Evolutionary conservation across 2,888 invertebrate species (phyloP).

Genomic region (Drosophila flavopinicola): DNA sequence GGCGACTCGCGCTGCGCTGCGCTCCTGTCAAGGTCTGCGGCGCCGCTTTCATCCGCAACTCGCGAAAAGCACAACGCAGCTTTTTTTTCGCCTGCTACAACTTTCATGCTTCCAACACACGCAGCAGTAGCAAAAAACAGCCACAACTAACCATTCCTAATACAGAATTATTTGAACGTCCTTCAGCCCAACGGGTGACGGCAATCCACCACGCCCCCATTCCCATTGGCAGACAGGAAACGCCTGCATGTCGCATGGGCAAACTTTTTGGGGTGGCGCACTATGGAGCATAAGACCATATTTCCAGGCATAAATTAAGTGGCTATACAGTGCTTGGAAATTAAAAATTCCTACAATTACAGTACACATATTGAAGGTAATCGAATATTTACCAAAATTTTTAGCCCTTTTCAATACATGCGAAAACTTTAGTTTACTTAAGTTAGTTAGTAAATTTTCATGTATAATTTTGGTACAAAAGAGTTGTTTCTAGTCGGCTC

Average conservation of each 20-base stretch:
- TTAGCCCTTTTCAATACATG: too few relatives aligned
- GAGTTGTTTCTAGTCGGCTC: too few relatives aligned
- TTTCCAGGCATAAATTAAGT: background rate
- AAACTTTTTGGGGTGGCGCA: slow-evolving; percentile 6
- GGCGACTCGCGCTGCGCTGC: slow-evolving; percentile 33
- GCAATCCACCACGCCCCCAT: slow-evolving; percentile 1
- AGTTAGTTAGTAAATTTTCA: too few relatives aligned
- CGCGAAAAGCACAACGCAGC: slow-evolving; percentile 67
- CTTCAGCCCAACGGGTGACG: slow-evolving; percentile 52
- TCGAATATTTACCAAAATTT: too few relatives aligned
- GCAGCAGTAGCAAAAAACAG: slow-evolving; percentile 26
- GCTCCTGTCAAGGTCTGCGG: slow-evolving; percentile 52
- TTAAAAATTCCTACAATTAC: too few relatives aligned
- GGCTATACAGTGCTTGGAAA: background rate
- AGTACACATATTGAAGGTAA: background rate
- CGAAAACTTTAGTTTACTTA: too few relatives aligned
- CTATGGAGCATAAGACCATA: slow-evolving; percentile 9
- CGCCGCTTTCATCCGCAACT: slow-evolving; percentile 45
- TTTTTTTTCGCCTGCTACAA: slow-evolving; percentile 58
- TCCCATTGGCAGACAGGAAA: slow-evolving; percentile 36
- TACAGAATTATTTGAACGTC: slow-evolving; percentile 67
- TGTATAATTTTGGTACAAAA: too few relatives aligned
- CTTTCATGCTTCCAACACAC: slow-evolving; percentile 29
- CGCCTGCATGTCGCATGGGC: slow-evolving; percentile 39
- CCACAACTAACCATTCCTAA: slow-evolving; percentile 74